Percentiles rank a stretch among this genome's conserved stretches.
Evolutionary conservation across 2,113 vertebrate genomes (phyloP).

Genomic region (Erinaceus europaeus): DNA sequence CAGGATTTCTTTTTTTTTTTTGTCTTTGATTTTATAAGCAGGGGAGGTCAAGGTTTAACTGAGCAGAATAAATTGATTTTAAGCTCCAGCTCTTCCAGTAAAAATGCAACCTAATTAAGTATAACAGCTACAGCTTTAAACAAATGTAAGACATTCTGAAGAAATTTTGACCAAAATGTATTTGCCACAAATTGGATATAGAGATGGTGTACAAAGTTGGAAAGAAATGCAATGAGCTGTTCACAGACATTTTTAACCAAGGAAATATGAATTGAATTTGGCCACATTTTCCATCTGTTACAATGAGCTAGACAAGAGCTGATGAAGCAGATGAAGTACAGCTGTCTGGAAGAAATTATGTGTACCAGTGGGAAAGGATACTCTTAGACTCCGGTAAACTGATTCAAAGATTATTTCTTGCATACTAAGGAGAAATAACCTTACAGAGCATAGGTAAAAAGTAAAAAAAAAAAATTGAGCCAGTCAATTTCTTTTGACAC

Average conservation of each 20-base stretch:
- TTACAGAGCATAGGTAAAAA: not conserved
- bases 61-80: constrained; percentile 64
- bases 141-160: constrained; percentile 61
- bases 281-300: constrained; percentile 58
- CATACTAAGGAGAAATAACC: not conserved
- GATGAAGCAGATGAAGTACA: constrained; percentile 32
- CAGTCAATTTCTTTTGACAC: not conserved
- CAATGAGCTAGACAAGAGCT: constrained; percentile 37
- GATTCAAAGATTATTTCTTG: not conserved
- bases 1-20: constrained; percentile 19
- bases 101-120: constrained; percentile 55
- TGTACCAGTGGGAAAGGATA: not conserved
- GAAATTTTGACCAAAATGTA: constrained; percentile 62
- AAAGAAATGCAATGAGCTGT: constrained; percentile 63
- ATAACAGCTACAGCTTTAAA: constrained; percentile 56
- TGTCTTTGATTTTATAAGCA: constrained; percentile 49
- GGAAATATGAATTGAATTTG: constrained; percentile 56
- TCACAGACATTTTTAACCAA: constrained; percentile 62
- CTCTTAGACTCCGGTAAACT: constrained; percentile 32
- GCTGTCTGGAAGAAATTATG: constrained; percentile 15
- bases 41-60: constrained; percentile 68
- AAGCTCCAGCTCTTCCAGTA: constrained; percentile 43
- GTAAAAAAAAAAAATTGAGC: not conserved
- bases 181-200: constrained; percentile 47
- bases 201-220: constrained; percentile 6